phyloP scores from a whole-genome alignment of 2,113 vertebrate genomes.

The Acinonyx jubatus region DNA sequence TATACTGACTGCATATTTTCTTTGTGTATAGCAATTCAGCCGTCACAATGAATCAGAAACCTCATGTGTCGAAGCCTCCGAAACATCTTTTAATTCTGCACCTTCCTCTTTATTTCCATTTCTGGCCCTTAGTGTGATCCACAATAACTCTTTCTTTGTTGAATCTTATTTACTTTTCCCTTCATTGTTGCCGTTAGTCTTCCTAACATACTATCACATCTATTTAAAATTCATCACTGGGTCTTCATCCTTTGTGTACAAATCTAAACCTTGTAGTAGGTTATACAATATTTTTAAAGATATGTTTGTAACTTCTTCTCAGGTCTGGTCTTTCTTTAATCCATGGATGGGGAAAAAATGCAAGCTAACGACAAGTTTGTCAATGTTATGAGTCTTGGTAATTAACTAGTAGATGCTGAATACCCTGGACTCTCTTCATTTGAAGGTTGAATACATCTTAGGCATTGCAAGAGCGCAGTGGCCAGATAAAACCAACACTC shows the following conservation, averaged over 20 bases:
- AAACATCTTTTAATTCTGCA: neutral
- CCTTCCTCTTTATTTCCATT: neutral
- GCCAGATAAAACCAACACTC: neutral
- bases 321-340: rapidly evolving
- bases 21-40: neutral
- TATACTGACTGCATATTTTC: neutral
- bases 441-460: neutral
- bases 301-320: neutral
- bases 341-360: neutral
- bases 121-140: neutral
- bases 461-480: neutral
- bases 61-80: neutral
- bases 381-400: neutral
- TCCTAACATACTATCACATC: neutral
- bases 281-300: neutral
- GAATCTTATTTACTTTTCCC: neutral
- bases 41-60: neutral
- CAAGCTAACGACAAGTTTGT: neutral
- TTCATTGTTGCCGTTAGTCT: neutral
- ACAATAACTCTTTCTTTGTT: neutral
- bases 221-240: neutral
- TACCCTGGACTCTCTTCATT: neutral
- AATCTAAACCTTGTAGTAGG: neutral
- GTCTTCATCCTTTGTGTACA: neutral
- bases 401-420: neutral